Evolutionary conservation across 2,888 invertebrate genomes (phyloP), one percentile per base, ranked within the genome.

Genomic region (Abrostola tripartita): DNA sequence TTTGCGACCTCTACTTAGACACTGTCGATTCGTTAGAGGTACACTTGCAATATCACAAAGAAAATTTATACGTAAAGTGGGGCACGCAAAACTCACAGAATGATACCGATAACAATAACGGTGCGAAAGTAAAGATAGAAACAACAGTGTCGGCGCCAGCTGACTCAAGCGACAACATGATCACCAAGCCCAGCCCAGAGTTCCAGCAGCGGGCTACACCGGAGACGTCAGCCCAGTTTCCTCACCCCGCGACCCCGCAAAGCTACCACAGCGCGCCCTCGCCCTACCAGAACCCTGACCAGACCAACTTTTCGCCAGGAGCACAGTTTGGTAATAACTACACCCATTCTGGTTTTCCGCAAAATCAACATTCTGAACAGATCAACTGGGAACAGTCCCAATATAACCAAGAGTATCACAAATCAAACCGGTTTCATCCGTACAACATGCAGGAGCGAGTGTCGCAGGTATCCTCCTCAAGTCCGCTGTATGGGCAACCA

Each of bases 21-120:
- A 97, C 97, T 80, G 95, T 96, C 66, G 96, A 96, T 83, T 97
- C 97, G 67, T 95, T 97, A 77, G 96, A 97, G 83, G 97, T 97
- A 74, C 97, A 97, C 91, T 93, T 97, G 82, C 96, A 96, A 85
- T 97, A 97, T 89, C 97, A 97, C 84, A 97, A 97, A 88, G 97
- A 97, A 85, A 97, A 97, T 85, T 93, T 97, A 80, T 93, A 97
- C 84, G 96, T 95, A 74, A 97, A 96, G 91, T 97, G 97, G 97
- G 96, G 96, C 57, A 95, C 95, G 52, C 96, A 91, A 83, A 95
- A 94, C 85, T 87, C 91, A 61, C 95, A 95, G 79, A 93, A 94
- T 87, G 96, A 96, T 83, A 95, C 95, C 75, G 96, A 96, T 72
- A 97, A 96, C 85, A 97, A 97, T 90, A 96, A 96, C 91, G 90